Conservation (phyloP, 2,113 vertebrate genomes). For the Melanotaenia duboulayi region DNA sequence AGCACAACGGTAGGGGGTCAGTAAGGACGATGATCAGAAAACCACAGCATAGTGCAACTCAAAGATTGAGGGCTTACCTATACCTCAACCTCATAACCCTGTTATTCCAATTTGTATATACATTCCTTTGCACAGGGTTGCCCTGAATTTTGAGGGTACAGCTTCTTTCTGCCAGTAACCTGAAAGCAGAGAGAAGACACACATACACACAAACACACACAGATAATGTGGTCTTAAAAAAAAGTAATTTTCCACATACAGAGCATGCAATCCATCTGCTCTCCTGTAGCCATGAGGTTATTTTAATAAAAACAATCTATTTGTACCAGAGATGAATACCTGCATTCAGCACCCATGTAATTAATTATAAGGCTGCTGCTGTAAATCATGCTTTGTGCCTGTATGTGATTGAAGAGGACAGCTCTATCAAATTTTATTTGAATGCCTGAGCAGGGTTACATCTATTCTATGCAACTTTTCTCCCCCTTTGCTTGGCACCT, state of each 20-base stretch:
- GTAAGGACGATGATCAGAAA: conserved; percentile 31
- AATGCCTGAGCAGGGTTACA: neutral
- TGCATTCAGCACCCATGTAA: conserved; percentile 76
- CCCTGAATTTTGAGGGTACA: conserved; percentile 27
- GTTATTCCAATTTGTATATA: conserved; percentile 52
- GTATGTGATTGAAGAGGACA: conserved; percentile 53
- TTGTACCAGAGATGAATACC: conserved; percentile 26
- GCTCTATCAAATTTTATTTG: conserved; percentile 33
- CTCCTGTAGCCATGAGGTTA: neutral
- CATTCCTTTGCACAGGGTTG: conserved; percentile 16
- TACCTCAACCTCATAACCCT: conserved; percentile 60
- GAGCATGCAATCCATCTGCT: conserved; percentile 17
- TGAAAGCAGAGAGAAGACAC: neutral
- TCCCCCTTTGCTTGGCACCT: neutral
- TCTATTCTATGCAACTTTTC: neutral
- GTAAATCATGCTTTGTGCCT: conserved; percentile 66
- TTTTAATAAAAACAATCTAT: conserved; percentile 41
- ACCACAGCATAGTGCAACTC: conserved; percentile 14
- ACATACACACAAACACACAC: neutral
- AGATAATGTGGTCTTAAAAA: conserved; percentile 13
- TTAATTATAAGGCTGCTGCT: conserved; percentile 79
- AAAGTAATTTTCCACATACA: conserved; percentile 25
- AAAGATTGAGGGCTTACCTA: conserved; percentile 38
- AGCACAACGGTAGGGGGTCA: conserved; percentile 30
- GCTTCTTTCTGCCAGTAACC: conserved; percentile 21